Conservation (phyloP, 2,888 invertebrate species). For the Eristalis arbustorum region DNA sequence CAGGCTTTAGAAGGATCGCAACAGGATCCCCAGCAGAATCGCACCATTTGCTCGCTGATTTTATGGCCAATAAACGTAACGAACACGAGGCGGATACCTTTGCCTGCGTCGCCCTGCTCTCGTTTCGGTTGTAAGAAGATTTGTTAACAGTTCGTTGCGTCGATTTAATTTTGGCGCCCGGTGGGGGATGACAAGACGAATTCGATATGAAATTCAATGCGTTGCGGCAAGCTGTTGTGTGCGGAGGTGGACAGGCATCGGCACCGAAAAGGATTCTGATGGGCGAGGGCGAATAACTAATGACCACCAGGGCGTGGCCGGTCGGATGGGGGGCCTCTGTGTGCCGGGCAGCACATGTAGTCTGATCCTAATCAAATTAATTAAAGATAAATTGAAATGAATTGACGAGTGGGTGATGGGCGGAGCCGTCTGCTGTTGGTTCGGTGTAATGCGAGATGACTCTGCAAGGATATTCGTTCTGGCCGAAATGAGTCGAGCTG, state of each 20-base stretch:
- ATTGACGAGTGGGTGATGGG: neutral
- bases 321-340: neutral
- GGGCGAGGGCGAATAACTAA: conserved; percentile 13
- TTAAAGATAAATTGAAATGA: conserved; percentile 31
- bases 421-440: neutral
- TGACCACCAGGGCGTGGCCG: conserved; percentile 10
- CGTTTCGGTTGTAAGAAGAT: conserved; percentile 37
- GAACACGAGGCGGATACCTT: conserved; percentile 29
- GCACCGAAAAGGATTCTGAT: neutral
- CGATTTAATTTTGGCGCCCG: conserved; percentile 45
- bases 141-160: conserved; percentile 66
- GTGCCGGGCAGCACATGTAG: conserved; percentile 13
- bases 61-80: conserved; percentile 50
- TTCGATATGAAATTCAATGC: conserved; percentile 32
- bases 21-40: neutral
- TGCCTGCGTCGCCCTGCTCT: neutral
- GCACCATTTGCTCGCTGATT: conserved; percentile 55
- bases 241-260: neutral
- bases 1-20: neutral
- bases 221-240: neutral
- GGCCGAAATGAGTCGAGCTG: neutral
- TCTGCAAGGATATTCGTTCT: neutral
- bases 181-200: neutral
- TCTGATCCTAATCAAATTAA: conserved; percentile 39
- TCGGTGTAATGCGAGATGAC: neutral